phyloP scores from a whole-genome alignment of 2,888 invertebrate genomes.

The Spodoptera picta region DNA sequence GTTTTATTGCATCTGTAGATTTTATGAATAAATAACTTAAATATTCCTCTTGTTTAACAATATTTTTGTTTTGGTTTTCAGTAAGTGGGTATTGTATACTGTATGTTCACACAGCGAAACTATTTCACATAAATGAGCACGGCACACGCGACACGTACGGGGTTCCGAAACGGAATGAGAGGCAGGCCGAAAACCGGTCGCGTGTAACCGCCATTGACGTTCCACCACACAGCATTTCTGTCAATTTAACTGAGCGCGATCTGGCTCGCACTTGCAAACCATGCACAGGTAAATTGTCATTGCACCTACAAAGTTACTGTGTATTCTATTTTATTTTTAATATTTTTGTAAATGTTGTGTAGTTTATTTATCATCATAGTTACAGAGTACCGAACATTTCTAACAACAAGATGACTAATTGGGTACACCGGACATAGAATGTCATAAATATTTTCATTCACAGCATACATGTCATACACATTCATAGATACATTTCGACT shows the following conservation, averaged over 20 bases:
- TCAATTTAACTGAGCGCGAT: slow-evolving; percentile 80
- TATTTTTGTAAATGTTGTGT: no score
- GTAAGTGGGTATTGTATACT: slow-evolving; percentile 50
- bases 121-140: slow-evolving; percentile 43
- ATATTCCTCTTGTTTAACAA: slow-evolving; percentile 59
- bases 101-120: slow-evolving; percentile 53
- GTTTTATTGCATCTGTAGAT: slow-evolving; percentile 85
- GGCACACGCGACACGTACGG: slow-evolving; percentile 67
- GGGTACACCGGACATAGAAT: no score
- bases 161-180: slow-evolving; percentile 75
- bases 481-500: slow-evolving; percentile 16
- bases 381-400: neutral
- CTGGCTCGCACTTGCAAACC: slow-evolving; percentile 64
- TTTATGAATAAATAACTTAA: slow-evolving; percentile 80
- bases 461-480: slow-evolving; percentile 4
- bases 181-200: slow-evolving; percentile 64
- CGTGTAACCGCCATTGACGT: slow-evolving; percentile 74
- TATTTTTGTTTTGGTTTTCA: slow-evolving; percentile 57
- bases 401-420: neutral
- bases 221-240: slow-evolving; percentile 69
- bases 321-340: no score
- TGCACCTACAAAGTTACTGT: no score
- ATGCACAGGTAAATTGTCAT: slow-evolving; percentile 24
- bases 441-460: slow-evolving; percentile 9
- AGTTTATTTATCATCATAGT: no score